phyloP scores from a whole-genome alignment of 2,797 vertebrate genomes.

The Hyperoplus lanceolatus region DNA sequence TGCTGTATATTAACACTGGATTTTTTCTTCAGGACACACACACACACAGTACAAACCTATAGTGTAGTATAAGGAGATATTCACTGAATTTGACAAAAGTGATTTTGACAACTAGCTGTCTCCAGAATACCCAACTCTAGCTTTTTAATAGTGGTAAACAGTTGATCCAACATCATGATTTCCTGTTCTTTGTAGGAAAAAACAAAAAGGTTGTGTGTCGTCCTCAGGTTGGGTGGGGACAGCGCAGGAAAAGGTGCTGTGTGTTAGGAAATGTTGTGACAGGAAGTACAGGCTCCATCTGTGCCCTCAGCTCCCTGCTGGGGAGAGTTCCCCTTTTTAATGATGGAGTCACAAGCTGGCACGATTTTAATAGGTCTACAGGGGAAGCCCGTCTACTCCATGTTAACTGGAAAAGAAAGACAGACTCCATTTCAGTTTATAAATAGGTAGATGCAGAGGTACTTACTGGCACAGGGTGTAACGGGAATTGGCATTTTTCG shows the following conservation, averaged over 20 bases:
- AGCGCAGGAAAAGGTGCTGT: constrained; percentile 57
- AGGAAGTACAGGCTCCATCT: constrained; percentile 67
- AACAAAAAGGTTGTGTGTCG: not conserved
- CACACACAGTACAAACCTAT: too few species aligned
- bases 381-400: constrained; percentile 25
- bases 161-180: constrained; percentile 7
- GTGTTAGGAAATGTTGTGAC: constrained; percentile 66
- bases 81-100: too few species aligned
- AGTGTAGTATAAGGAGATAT: too few species aligned
- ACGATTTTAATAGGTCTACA: constrained; percentile 55
- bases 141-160: not conserved
- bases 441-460: not conserved
- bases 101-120: too few species aligned
- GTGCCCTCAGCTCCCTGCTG: constrained; percentile 49
- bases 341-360: constrained; percentile 47
- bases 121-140: not conserved
- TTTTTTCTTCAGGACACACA: too few species aligned
- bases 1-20: too few species aligned
- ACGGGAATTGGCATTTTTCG: not conserved
- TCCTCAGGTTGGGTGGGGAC: constrained; percentile 1
- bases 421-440: not conserved
- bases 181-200: constrained; percentile 34
- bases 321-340: constrained; percentile 60
- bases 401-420: constrained; percentile 19
- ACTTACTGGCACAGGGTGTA: not conserved